phyloP scores from a whole-genome alignment of 2,113 vertebrate genomes.

The Phoenicopterus ruber region DNA sequence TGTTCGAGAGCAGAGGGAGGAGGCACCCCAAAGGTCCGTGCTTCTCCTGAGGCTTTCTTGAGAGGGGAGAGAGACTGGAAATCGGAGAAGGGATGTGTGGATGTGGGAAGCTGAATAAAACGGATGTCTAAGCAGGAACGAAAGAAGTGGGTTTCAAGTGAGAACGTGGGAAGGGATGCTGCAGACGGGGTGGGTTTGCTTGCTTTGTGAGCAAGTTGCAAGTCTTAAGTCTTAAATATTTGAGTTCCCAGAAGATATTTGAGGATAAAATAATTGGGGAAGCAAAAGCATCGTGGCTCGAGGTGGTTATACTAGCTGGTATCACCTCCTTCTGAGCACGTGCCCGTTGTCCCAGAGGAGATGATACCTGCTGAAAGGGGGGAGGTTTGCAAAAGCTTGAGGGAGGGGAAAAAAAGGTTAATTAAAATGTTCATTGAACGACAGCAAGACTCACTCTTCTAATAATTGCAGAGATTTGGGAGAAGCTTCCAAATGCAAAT shows the following conservation, averaged over 20 bases:
- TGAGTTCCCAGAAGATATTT: neutral
- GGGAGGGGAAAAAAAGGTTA: fast-evolving
- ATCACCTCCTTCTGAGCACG: fast-evolving
- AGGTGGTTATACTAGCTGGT: neutral
- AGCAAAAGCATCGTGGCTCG: neutral
- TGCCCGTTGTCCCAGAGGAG: neutral
- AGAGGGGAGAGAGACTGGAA: neutral
- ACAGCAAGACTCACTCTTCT: neutral
- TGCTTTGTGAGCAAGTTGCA: neutral
- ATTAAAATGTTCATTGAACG: neutral
- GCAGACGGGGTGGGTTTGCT: neutral
- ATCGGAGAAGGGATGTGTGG: neutral
- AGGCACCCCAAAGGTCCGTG: neutral
- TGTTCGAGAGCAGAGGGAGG: neutral
- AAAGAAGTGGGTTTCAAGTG: neutral
- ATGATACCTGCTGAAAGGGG: neutral
- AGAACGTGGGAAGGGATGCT: neutral
- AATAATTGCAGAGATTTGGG: neutral
- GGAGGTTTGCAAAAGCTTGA: neutral
- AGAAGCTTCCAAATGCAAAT: neutral
- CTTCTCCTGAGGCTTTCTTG: neutral
- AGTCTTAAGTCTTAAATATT: neutral
- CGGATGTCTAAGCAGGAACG: neutral
- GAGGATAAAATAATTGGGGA: neutral
- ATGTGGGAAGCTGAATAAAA: neutral